phyloP scores from a whole-genome alignment of 1,140 invertebrate genomes.

The Drosophila azteca region DNA sequence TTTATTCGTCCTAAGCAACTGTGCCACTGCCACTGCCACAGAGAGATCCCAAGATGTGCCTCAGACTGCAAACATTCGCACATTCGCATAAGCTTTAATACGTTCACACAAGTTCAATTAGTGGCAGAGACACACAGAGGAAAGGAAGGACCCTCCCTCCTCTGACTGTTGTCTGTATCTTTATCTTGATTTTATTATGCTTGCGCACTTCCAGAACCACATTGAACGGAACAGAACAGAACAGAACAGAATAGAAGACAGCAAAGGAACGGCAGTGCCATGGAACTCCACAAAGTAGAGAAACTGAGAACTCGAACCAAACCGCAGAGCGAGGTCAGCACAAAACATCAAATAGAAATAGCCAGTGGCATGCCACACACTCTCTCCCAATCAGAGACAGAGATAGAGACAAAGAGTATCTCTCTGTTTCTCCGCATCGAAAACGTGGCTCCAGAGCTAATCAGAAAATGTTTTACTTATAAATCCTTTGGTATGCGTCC shows the following conservation, averaged over 20 bases:
- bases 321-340: constrained; percentile 74
- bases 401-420: background rate
- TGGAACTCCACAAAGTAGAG: background rate
- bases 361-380: constrained; percentile 40
- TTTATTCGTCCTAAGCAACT: constrained; percentile 75
- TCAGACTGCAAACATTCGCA: constrained; percentile 57
- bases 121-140: constrained; percentile 41
- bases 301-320: constrained; percentile 25
- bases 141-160: too few relatives aligned
- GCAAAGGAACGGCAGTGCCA: too few relatives aligned
- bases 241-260: too few relatives aligned
- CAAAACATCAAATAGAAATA: constrained; percentile 76
- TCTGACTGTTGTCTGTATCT: constrained; percentile 22
- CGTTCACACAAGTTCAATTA: constrained; percentile 80
- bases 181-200: constrained; percentile 80
- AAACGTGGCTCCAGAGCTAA: constrained; percentile 45
- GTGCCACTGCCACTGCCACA: constrained; percentile 17
- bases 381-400: background rate
- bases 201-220: constrained; percentile 63
- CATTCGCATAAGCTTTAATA: constrained; percentile 69
- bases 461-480: constrained; percentile 80
- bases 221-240: constrained; percentile 1
- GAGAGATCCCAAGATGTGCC: constrained; percentile 15
- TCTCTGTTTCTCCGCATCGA: background rate
- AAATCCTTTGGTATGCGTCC: constrained; percentile 80